Conservation (phyloP, 2,888 invertebrate species). For the Trissoscelio sp. region DNA sequence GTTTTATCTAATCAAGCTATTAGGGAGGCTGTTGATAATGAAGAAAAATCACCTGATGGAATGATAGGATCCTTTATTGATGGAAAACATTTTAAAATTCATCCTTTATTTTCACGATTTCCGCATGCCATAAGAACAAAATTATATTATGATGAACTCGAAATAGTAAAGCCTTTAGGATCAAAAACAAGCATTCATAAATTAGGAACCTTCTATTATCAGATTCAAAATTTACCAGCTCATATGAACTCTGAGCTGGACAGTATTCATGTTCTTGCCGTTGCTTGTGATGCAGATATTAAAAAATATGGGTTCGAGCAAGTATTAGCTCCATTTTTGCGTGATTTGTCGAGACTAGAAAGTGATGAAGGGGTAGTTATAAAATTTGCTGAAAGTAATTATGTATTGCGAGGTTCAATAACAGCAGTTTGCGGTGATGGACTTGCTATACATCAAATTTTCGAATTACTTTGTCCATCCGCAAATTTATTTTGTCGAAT, state of each 20-base stretch:
- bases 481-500: conserved; percentile 61
- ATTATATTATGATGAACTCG: conserved; percentile 65
- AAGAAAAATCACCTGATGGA: conserved; percentile 42
- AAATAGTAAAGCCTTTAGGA: conserved; percentile 63
- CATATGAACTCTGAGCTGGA: conserved; percentile 65
- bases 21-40: conserved; percentile 45
- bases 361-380: conserved; percentile 36
- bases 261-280: conserved; percentile 50
- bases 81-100: conserved; percentile 19
- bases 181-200: conserved; percentile 67
- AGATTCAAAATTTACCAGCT: conserved; percentile 62
- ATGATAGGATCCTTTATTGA: conserved; percentile 36
- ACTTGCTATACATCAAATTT: conserved; percentile 64
- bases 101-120: conserved; percentile 2
- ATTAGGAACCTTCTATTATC: conserved; percentile 61
- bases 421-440: conserved; percentile 58
- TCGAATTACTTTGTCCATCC: conserved; percentile 55
- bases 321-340: conserved; percentile 60
- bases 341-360: conserved; percentile 12
- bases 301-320: conserved; percentile 56
- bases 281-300: conserved; percentile 55
- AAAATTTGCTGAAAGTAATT: not conserved
- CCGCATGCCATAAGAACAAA: conserved; percentile 39
- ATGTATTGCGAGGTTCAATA: conserved; percentile 40
- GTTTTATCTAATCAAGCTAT: conserved; percentile 41